Conservation (phyloP, 2,113 vertebrate genomes). For the Cyphomyrus discorhynchus region DNA sequence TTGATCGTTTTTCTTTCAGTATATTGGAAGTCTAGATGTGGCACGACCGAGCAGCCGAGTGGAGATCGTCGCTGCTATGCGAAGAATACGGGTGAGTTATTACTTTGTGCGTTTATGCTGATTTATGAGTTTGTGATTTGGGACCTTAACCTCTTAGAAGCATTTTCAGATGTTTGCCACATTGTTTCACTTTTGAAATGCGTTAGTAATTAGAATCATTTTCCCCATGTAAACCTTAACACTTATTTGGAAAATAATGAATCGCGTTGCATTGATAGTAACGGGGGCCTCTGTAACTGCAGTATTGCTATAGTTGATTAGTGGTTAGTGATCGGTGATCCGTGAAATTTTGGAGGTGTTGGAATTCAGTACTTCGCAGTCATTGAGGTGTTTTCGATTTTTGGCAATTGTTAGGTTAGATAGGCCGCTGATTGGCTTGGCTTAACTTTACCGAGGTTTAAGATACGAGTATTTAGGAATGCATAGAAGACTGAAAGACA, state of each 20-base stretch:
- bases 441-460: not conserved
- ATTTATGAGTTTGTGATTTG: not conserved
- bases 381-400: not conserved
- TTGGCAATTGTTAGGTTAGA: not conserved
- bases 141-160: not conserved
- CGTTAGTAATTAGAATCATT: not conserved
- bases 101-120: not conserved
- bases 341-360: not conserved
- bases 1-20: constrained; percentile 54
- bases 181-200: not conserved
- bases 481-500: not conserved
- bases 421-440: not conserved
- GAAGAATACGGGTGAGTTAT: constrained; percentile 83
- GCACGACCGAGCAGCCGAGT: constrained; percentile 86
- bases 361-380: not conserved
- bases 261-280: not conserved
- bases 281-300: not conserved
- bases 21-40: constrained; percentile 92
- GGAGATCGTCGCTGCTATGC: constrained; percentile 95
- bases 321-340: not conserved
- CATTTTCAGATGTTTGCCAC: not conserved
- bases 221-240: not conserved
- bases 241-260: not conserved
- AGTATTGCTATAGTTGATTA: not conserved
- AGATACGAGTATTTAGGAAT: not conserved